Conservation (phyloP, 2,888 invertebrate species). For the Gonocerus acuteangulatus region DNA sequence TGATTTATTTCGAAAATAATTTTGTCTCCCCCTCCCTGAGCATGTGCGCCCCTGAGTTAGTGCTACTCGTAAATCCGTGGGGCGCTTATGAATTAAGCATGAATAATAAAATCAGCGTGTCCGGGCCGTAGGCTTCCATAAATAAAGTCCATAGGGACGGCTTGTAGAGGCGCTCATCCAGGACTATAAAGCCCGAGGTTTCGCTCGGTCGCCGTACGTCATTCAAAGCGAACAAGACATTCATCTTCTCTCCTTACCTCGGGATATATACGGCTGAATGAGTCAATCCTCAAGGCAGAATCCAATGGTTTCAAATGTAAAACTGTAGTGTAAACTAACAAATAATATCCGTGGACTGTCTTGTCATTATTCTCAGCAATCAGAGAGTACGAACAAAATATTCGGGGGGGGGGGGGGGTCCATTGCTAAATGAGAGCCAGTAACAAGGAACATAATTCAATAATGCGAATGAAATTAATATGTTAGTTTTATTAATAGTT, state of each 20-base stretch:
- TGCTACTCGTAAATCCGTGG: slow-evolving; percentile 13
- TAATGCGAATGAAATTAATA: too few relatives aligned
- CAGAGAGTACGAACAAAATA: too few relatives aligned
- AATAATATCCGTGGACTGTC: too few relatives aligned
- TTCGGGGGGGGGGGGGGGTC: too few relatives aligned
- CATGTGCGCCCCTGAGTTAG: slow-evolving; percentile 10
- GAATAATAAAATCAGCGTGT: slow-evolving; percentile 19
- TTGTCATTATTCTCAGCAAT: too few relatives aligned
- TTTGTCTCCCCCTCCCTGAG: not conserved
- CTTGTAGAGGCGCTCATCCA: not conserved
- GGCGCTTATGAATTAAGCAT: slow-evolving; percentile 23
- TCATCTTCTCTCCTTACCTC: not conserved
- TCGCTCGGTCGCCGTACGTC: not conserved
- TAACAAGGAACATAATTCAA: too few relatives aligned
- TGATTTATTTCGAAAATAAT: slow-evolving; percentile 17
- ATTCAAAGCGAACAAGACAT: not conserved
- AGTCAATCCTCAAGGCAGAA: too few relatives aligned
- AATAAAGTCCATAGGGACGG: not conserved
- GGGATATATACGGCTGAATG: too few relatives aligned
- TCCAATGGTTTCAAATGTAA: too few relatives aligned
- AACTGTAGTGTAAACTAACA: too few relatives aligned
- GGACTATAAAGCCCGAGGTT: not conserved
- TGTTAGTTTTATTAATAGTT: too few relatives aligned
- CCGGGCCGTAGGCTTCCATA: slow-evolving; percentile 8
- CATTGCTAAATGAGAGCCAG: too few relatives aligned